Conservation (phyloP, 2,888 invertebrate species). For the Pristionchus entomophagus region DNA sequence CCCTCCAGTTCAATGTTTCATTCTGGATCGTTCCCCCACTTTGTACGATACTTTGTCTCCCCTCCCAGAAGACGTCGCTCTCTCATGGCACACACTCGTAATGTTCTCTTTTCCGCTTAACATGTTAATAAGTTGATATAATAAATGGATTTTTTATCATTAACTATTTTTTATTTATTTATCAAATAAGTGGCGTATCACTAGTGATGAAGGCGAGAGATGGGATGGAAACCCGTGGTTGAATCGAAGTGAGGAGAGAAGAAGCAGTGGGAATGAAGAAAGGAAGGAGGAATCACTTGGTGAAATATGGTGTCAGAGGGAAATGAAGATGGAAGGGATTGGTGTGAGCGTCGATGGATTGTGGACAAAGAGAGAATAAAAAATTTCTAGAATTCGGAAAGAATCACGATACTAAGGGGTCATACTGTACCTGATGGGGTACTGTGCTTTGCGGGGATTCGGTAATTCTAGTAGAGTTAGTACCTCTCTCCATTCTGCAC, state of each 20-base stretch:
- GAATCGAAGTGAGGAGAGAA: background rate
- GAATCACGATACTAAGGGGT: too few species aligned
- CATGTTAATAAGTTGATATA: background rate
- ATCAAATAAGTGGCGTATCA: background rate
- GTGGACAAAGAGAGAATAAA: too few species aligned
- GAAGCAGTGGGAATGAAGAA: background rate
- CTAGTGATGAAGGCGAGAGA: constrained; percentile 14
- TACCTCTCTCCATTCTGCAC: too few species aligned
- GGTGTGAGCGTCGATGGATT: too few species aligned
- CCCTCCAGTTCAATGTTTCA: constrained; percentile 16
- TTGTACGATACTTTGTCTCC: background rate
- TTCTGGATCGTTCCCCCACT: background rate
- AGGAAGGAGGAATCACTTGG: background rate
- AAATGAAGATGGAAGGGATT: background rate
- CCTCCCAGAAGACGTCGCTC: background rate
- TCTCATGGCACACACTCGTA: constrained; percentile 12
- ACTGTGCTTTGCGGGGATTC: too few species aligned
- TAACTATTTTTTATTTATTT: too few species aligned
- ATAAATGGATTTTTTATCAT: background rate
- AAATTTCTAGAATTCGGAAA: too few species aligned
- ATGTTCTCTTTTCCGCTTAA: background rate
- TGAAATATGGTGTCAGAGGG: background rate
- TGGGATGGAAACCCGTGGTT: background rate
- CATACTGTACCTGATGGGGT: too few species aligned
- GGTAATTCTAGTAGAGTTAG: too few species aligned